A percentile compares a stretch with the other conserved stretches of the same genome.
Evolutionary conservation across 2,797 vertebrate genomes (phyloP).

Genomic region (Danio jaintianensis): DNA sequence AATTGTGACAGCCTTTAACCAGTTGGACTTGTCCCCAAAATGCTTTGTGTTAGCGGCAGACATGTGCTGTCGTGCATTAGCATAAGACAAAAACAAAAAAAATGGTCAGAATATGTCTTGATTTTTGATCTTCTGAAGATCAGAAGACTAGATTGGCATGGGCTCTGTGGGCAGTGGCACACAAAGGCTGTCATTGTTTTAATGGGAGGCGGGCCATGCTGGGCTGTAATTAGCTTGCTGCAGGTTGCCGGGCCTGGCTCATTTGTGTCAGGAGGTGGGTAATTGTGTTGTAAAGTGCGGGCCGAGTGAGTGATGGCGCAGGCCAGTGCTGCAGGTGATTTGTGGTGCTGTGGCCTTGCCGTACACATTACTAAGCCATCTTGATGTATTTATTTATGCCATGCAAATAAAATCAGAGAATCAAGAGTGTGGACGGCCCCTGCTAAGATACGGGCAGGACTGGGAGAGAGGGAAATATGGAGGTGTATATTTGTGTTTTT

Average conservation of each 20-base stretch:
- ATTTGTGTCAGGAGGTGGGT: constrained; percentile 79
- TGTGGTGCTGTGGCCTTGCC: constrained; percentile 66
- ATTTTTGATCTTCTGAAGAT: constrained; percentile 32
- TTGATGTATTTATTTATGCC: constrained; percentile 73
- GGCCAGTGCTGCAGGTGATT: constrained; percentile 66
- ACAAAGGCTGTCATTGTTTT: constrained; percentile 68
- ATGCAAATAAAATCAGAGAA: constrained; percentile 70
- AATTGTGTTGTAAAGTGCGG: constrained; percentile 78
- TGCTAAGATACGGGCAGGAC: constrained; percentile 3
- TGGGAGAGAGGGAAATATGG: neutral
- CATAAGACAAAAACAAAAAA: neutral
- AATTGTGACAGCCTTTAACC: neutral
- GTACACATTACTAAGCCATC: constrained; percentile 73
- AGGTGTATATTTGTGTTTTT: constrained; percentile 35
- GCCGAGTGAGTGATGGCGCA: constrained; percentile 71
- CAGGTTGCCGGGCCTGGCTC: constrained; percentile 74
- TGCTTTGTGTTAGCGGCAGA: constrained; percentile 16
- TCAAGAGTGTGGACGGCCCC: constrained; percentile 45
- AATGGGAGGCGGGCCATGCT: constrained; percentile 66
- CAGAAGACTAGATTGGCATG: constrained; percentile 15
- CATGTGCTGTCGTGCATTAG: neutral
- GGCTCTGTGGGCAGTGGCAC: constrained; percentile 51
- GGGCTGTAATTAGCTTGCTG: constrained; percentile 78
- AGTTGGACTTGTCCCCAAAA: neutral
- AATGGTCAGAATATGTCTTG: constrained; percentile 12